These are phyloP conservation scores for Caenorhabditis afra DNA, from an alignment of 2,888 invertebrate genomes.

Conservation along the genomic window DNA sequence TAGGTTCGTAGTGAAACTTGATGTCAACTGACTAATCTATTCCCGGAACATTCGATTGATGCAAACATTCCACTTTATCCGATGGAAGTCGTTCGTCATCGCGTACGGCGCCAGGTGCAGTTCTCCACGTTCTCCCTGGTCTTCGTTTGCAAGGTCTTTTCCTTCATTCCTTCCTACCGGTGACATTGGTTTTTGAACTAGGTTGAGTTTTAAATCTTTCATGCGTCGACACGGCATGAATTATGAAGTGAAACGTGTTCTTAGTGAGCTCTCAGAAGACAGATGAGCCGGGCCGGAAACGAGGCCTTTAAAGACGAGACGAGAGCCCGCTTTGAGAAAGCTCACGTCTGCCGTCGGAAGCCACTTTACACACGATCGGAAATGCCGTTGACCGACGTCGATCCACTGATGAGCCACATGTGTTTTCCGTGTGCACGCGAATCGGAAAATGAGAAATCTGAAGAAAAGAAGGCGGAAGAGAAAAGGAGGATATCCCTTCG, in stretches of 20 bases:
- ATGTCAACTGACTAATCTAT: neutral
- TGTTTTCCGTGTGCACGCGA: slow-evolving; percentile 14
- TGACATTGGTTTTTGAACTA: slow-evolving; percentile 16
- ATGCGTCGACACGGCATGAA: slow-evolving; percentile 4
- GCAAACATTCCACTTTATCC: neutral
- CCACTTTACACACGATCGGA: neutral
- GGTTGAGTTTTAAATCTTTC: neutral
- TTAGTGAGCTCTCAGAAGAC: slow-evolving; percentile 13
- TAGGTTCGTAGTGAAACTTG: neutral
- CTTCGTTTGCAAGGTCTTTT: no score
- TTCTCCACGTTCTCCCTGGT: no score
- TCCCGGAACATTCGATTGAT: no score
- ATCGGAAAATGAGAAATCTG: no score
- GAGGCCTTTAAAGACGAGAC: slow-evolving; percentile 11
- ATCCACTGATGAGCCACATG: slow-evolving; percentile 23
- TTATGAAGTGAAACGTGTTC: slow-evolving; percentile 27
- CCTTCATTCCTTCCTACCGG: no score
- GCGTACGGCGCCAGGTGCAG: no score
- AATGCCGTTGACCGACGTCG: slow-evolving; percentile 33
- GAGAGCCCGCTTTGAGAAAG: slow-evolving; percentile 16
- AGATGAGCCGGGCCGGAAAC: slow-evolving; percentile 6
- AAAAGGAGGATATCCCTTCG: slow-evolving; percentile 35
- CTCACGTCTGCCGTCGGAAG: slow-evolving; percentile 21
- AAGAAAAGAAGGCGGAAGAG: slow-evolving; percentile 10
- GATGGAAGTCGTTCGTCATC: no score